Percentiles rank a stretch among this genome's conserved stretches.
Conservation (phyloP, 2,113 vertebrate genomes). For the Solea senegalensis region DNA sequence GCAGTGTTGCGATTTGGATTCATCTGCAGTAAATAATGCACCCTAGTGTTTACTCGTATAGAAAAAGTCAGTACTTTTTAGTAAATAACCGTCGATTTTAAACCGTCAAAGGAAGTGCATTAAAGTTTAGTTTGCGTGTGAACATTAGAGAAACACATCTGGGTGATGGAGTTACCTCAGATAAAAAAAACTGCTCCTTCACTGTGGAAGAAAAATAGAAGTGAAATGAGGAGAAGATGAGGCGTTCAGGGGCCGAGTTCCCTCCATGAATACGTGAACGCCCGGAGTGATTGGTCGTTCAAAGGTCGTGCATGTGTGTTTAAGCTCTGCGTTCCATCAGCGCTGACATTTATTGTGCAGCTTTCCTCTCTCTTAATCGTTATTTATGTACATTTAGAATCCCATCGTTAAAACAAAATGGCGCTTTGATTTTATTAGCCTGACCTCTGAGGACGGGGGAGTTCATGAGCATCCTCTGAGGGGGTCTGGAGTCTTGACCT, state of each 20-base stretch:
- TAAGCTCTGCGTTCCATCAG: slow-evolving; percentile 74
- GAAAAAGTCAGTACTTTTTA: too few relatives aligned
- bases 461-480: slow-evolving; percentile 65
- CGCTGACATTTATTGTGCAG: slow-evolving; percentile 72
- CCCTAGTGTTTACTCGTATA: too few relatives aligned
- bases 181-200: slow-evolving; percentile 30
- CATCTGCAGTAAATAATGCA: too few relatives aligned
- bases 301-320: slow-evolving; percentile 68
- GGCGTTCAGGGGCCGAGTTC: slow-evolving; percentile 51
- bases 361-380: slow-evolving; percentile 67
- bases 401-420: slow-evolving; percentile 57
- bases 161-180: slow-evolving; percentile 35
- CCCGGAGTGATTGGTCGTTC: slow-evolving; percentile 53
- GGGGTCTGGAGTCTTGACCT: slow-evolving; percentile 68
- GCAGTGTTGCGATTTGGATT: too few relatives aligned
- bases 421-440: slow-evolving; percentile 72
- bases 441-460: slow-evolving; percentile 66
- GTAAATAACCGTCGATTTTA: too few relatives aligned
- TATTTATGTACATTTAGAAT: slow-evolving; percentile 75
- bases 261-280: slow-evolving; percentile 57
- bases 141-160: slow-evolving; percentile 11
- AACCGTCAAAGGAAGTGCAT: too few relatives aligned
- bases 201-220: slow-evolving; percentile 38
- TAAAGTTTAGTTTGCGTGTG: too few relatives aligned
- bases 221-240: slow-evolving; percentile 34